Evolutionary conservation across 53 echinoderm and acorn worm species (phyloP), one percentile per base, ranked within the genome.

Genomic region (Patiria pectinifera): DNA sequence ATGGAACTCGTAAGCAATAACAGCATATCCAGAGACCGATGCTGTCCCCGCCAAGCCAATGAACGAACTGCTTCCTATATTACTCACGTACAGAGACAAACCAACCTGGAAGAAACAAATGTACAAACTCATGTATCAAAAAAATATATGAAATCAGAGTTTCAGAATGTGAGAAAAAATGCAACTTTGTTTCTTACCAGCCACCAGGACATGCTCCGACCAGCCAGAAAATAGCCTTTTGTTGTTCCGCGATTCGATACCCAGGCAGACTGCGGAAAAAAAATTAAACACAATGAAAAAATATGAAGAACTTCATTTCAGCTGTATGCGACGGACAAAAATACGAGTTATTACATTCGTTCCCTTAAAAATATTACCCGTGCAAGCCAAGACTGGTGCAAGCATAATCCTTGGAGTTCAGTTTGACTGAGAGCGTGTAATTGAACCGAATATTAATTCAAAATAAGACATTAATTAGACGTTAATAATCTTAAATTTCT

Each of bases 141-240:
- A 35, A 35, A 35, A 35, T 35, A 35, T 35, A 35, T 35, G 35
- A 35, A 35, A 35, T 35, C 35, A 35, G 35, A 35, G 35, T 35
- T 35, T 35, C 35, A 35, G 35, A 35, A 35, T 35, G 35, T 35
- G 35, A 35, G 35, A 35, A 35, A 35, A 35, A 35, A 35, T 35
- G 35, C 35, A 35, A 1, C 35, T 35, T 35, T 35, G 35, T 35
- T 35, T 35, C 96, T 95, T 82, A 96, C 96, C 95, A 96, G 46
- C 95, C 95, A 95, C 96, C 96, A 96, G 60, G 87, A 88, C 96
- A 96, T 96, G 45, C 92, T 93, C 15, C 93, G 91, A 3, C 96
- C 95, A 1, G 96, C 96, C 60, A 96, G 46, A 89, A 96, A 96
- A 48, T 96, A 96, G 0, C 96, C 96, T 3, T 77, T 93, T 46